These are phyloP conservation scores for Copidosoma floridanum DNA, from an alignment of 1,140 invertebrate genomes.

Conservation along the genomic window DNA sequence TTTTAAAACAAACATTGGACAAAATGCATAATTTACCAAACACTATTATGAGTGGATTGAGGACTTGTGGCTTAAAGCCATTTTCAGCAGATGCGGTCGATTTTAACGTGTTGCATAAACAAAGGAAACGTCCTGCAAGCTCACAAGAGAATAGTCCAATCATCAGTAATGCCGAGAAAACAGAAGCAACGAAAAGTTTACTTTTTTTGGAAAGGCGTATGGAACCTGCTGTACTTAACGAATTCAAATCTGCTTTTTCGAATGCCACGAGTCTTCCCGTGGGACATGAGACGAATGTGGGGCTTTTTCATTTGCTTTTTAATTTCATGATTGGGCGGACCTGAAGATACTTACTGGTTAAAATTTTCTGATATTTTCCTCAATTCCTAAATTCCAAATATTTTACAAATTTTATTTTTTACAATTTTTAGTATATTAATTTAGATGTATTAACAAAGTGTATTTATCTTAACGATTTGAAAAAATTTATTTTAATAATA, in stretches of 20 bases:
- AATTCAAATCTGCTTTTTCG: not conserved
- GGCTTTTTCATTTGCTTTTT: too few relatives aligned
- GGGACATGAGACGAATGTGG: not conserved
- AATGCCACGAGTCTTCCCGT: not conserved
- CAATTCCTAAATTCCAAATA: too few relatives aligned
- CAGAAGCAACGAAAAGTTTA: too few relatives aligned
- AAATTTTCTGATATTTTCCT: too few relatives aligned
- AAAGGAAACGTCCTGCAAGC: not conserved
- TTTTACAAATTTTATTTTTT: too few relatives aligned
- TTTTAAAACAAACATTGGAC: slow-evolving; percentile 7
- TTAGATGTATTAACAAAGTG: too few relatives aligned
- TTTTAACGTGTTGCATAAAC: slow-evolving; percentile 1
- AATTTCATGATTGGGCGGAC: not conserved
- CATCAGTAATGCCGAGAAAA: too few relatives aligned
- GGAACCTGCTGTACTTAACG: not conserved
- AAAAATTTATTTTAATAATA: too few relatives aligned
- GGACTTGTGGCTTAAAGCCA: slow-evolving; percentile 6
- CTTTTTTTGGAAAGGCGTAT: too few relatives aligned
- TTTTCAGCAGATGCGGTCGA: slow-evolving; percentile 2
- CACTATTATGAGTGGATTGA: slow-evolving; percentile 1
- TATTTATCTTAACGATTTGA: too few relatives aligned
- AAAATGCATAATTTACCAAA: not conserved
- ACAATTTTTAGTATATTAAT: too few relatives aligned
- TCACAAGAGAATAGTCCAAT: too few relatives aligned
- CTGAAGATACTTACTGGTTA: not conserved